Base-by-base conservation (phyloP, 2,797 vertebrate genomes). In the Echiichthys vipera region DNA sequence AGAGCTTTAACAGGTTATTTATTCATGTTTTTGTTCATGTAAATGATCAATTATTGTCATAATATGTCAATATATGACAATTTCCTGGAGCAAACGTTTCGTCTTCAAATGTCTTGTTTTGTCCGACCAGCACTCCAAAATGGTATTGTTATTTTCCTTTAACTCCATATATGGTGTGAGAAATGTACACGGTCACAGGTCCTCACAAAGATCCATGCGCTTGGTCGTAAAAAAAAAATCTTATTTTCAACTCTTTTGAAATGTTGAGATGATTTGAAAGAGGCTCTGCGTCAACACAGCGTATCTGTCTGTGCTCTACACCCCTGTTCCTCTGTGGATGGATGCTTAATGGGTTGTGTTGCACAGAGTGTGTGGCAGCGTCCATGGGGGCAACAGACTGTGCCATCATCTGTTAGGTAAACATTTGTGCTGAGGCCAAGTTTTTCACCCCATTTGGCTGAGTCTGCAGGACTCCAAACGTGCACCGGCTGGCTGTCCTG, bases 401-500 rank as follows among this genome's bases (percentile, higher is more conserved):
- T 77, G 78, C 78, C 71, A 12, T 90, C 89, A 85, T 88, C 87
- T 89, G 91, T 84, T 89, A 65, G 71, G 76, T 71, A 88, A 88
- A 92, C 84, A 78, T 83, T 84, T 86, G 71, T 88, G 71, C 77
- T 77, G 66, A 84, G 67, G 67, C 63, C 65, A 71, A 39, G 65
- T 55, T 83, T 84, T 81, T 76, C 72, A 65, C 46, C 51, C 51
- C 43, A 32, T 80, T 87, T 57, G 51, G 88, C 88, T 81, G 83
- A 89, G 74, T 89, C 81, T 65, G 84, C 88, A 85, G 58, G 77
- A 64, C 71, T 30, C 59, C 77, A 57, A 77, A 81, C 55, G 75
- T 64, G 75, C 78, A 86, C 88, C 84, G 87, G 85, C 85, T 88
- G 89, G 78, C 78, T 45, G 51, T 29, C 66, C 55, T 15, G 37